Evolutionary conservation across 2,113 vertebrate genomes (phyloP), one percentile per base, ranked within the genome.

Genomic region (Microcebus tavaratra): DNA sequence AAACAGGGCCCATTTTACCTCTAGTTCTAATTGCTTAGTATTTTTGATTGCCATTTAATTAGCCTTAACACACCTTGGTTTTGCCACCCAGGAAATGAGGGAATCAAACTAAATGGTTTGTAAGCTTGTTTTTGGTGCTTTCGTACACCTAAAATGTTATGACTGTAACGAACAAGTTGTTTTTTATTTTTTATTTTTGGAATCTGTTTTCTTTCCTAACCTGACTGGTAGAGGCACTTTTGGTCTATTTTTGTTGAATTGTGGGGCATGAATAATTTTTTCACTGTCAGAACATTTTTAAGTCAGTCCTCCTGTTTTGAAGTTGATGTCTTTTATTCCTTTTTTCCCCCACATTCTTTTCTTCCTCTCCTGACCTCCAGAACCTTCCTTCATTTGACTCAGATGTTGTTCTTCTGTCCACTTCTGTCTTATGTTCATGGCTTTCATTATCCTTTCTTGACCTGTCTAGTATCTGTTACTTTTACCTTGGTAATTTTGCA

Each of bases 221-320:
- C 25, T 88, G 21, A 75, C 34, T 76, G 42, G 27, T 61, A 68
- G 55, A 78, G 57, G 48, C 5, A 50, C n/a, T 93, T 86, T 57
- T 82, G 79, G 39, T 70, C 61, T 75, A 6, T 27, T 57, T 95
- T 55, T 39, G 70, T 68, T 59, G 61, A 93, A 73, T 91, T 76
- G 34, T 45, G 23, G 45, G 7, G 5, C 48, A 80, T 59, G 55
- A 86, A n/a, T 86, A 83, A 80, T 29, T 29, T 80, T 10, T 25
- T 57, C 39, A 39, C 63, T 84, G 4, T 70, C 17, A 72, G 13
- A 61, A 25, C 8, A 36, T 57, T 88, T 92, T 78, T 78, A 65
- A 76, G 0, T 73, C 27, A 80, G 20, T 39, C 5, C 10, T 90
- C 95, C 70, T 93, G 45, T 95, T 96, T 95, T 83, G 34, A 95